Base-by-base conservation (phyloP, 2,113 vertebrate genomes). In the Hypanus sabinus region DNA sequence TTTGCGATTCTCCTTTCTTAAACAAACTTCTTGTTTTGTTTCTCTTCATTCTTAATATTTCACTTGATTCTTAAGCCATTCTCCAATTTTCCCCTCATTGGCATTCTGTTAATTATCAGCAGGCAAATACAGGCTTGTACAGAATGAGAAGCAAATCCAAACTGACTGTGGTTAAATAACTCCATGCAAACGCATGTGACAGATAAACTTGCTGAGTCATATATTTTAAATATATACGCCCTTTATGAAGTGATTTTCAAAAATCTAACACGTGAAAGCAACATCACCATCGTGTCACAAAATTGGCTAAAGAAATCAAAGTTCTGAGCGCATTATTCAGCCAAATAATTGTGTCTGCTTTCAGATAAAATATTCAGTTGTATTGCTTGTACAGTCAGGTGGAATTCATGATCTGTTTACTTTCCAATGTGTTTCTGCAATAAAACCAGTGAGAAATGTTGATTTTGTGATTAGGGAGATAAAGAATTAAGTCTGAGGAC, bases 181-280 rank as follows among this genome's bases (percentile, higher is more conserved):
- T 93, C 90, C 70, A 73, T 46, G 36, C 90, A 73, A 93, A 73
- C 22, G 2, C 90, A 46, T 93, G 65, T 92, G 90, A 93, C 90
- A 38, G 88, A 24, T 38, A 73, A 73, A 75, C 71, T 55, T 75
- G 91, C 91, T 93, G 91, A 93, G 70, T 93, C 68, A 93, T 70
- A 38, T 55, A 33, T 46, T 92, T 73, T 46, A 73, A 93, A 93
- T 38, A 12, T 70, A 36, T 30, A 24, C 91, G 36, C 91, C 91
- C 68, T 93, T 93, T 55, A 9, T 36, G 46, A 93, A 93, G 70
- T 12, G 14, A 65, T 71, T 71, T 20, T 20, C 4, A 20, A 27
- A 73, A 18, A 16, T n/a, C 12, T 33, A 33, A 90, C 0, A n/a
- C 33, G 85, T 33, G 27, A 33, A 88, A 36, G 6, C 3, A 36